Percentiles rank a stretch among this genome's conserved stretches.
phyloP scores from a whole-genome alignment of 92 coral and sea anemone genomes.

The Isaurus tuberculatus region DNA sequence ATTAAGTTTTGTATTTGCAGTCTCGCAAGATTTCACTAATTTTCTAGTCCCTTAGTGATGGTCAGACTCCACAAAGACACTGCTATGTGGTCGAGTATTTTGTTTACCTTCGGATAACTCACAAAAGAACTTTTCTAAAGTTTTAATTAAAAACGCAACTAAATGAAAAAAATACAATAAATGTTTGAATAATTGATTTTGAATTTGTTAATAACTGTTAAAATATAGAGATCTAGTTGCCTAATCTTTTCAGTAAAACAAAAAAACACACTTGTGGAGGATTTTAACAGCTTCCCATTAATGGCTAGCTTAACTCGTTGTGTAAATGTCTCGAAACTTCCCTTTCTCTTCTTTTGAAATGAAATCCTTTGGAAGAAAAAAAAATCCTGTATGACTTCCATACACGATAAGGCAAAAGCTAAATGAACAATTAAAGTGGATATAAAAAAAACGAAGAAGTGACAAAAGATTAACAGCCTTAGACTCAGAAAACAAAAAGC shows the following conservation, averaged over 20 bases:
- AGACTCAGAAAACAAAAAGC: slow-evolving; percentile 18
- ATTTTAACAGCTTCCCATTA: slow-evolving; percentile 38
- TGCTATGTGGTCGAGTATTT: neutral
- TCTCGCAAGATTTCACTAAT: neutral
- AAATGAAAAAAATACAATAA: slow-evolving; percentile 41
- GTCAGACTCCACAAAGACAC: neutral
- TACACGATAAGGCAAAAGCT: neutral
- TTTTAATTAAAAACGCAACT: slow-evolving; percentile 49
- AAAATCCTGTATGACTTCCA: neutral
- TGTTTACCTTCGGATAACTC: slow-evolving; percentile 33
- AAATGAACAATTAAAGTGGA: slow-evolving; percentile 4
- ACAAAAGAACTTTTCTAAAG: slow-evolving; percentile 36
- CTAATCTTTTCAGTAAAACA: slow-evolving; percentile 20
- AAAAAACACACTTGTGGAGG: slow-evolving; percentile 3
- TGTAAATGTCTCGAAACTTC: neutral
- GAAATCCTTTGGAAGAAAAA: neutral
- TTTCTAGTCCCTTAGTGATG: slow-evolving; percentile 22
- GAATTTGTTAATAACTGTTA: slow-evolving; percentile 42
- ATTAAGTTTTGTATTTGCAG: neutral
- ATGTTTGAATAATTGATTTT: slow-evolving; percentile 49
- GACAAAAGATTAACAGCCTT: neutral
- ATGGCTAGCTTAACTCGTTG: neutral
- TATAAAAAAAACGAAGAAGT: slow-evolving; percentile 14
- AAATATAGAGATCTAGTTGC: neutral
- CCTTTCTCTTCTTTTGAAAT: slow-evolving; percentile 8